phyloP scores from a whole-genome alignment of 2,888 invertebrate species.

The Epirrita christyi region DNA sequence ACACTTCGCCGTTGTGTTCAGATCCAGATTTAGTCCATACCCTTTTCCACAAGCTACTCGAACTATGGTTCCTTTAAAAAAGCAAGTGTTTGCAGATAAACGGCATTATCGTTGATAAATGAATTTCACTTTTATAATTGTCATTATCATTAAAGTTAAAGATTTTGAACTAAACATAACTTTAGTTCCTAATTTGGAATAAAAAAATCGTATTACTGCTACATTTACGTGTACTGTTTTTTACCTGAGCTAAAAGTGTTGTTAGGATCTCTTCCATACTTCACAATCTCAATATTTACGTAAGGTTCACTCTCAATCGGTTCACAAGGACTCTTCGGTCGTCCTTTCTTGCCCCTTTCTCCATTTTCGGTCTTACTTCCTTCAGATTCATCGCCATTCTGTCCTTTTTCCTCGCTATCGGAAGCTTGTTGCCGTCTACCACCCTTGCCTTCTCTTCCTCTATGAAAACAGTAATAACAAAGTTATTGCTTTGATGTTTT shows the following conservation, averaged over 20 bases:
- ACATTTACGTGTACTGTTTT: too few relatives aligned
- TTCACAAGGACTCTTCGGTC: conserved; percentile 88
- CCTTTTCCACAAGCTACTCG: conserved; percentile 91
- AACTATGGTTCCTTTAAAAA: conserved; percentile 86
- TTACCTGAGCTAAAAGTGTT: conserved; percentile 89
- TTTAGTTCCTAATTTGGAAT: too few relatives aligned
- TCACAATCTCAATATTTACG: conserved; percentile 88
- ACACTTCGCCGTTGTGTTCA: conserved; percentile 91
- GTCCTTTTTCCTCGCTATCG: conserved; percentile 52
- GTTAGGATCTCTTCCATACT: conserved; percentile 88
- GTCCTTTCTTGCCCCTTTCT: conserved; percentile 72
- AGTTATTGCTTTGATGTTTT: neutral
- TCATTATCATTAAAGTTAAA: too few relatives aligned
- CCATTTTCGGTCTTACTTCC: conserved; percentile 55
- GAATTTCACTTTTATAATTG: too few relatives aligned
- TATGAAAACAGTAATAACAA: conserved; percentile 43
- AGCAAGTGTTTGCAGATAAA: too few relatives aligned
- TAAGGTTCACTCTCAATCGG: conserved; percentile 87
- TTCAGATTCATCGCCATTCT: conserved; percentile 42
- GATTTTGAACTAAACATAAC: too few relatives aligned
- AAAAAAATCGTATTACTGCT: too few relatives aligned
- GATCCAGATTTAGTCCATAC: conserved; percentile 89
- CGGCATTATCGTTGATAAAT: neutral
- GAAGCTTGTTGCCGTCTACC: conserved; percentile 60
- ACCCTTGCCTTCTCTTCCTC: conserved; percentile 77